Conservation (phyloP, 2,888 invertebrate species). For the Keiferia lycopersicella region DNA sequence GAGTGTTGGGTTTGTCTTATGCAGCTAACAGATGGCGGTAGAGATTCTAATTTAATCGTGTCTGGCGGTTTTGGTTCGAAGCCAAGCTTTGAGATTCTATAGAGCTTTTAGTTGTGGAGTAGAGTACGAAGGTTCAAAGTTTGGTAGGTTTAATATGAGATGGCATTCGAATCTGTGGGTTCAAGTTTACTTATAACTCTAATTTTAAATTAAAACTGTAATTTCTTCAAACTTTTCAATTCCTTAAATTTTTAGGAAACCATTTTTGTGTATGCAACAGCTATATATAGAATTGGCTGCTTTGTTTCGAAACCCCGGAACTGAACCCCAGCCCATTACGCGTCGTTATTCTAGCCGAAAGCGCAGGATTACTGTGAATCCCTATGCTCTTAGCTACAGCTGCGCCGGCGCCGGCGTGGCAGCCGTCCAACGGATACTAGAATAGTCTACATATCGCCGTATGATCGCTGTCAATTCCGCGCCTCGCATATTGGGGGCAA, state of each 20-base stretch:
- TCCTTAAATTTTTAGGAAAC: too few relatives aligned
- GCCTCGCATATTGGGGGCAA: conserved; percentile 55
- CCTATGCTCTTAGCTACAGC: conserved; percentile 22
- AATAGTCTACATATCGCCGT: conserved; percentile 66
- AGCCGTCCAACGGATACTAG: conserved; percentile 61
- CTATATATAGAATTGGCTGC: too few relatives aligned
- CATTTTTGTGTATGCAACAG: too few relatives aligned
- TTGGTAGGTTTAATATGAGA: too few relatives aligned
- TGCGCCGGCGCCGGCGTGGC: conserved; percentile 49
- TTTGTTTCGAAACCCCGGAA: background rate
- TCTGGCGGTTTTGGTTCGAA: background rate
- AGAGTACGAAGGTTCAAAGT: too few relatives aligned
- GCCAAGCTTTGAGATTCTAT: background rate
- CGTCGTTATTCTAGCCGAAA: conserved; percentile 1
- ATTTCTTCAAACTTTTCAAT: too few relatives aligned
- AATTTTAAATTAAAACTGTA: too few relatives aligned
- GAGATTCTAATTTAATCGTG: background rate
- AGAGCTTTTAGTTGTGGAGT: background rate
- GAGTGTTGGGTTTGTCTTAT: background rate
- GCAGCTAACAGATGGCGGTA: conserved; percentile 17
- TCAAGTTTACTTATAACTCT: too few relatives aligned
- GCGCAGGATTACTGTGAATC: conserved; percentile 22
- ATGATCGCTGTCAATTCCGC: conserved; percentile 59
- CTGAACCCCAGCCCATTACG: background rate
- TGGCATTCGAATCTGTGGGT: background rate